Percentiles rank a stretch among this genome's conserved stretches.
phyloP scores from a whole-genome alignment of 2,888 invertebrate species.

The Nudaria mundana region DNA sequence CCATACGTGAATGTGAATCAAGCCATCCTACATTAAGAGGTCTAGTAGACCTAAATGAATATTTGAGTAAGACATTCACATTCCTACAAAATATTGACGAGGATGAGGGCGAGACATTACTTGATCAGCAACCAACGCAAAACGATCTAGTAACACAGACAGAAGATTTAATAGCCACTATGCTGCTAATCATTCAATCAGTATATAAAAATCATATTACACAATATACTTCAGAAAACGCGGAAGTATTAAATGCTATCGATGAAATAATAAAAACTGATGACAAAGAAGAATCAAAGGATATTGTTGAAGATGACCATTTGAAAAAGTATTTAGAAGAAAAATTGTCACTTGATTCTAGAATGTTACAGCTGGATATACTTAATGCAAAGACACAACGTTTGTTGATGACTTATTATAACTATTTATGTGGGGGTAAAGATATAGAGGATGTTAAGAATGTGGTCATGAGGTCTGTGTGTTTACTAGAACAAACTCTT shows the following conservation, averaged over 20 bases:
- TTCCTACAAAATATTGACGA: conserved; percentile 46
- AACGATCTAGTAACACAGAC: conserved; percentile 46
- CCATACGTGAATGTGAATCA: conserved; percentile 33
- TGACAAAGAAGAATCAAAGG: conserved; percentile 66
- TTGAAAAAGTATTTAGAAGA: conserved; percentile 84
- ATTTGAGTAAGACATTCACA: conserved; percentile 45
- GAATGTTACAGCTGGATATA: conserved; percentile 78
- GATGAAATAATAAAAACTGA: conserved; percentile 60
- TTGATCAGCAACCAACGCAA: conserved; percentile 4
- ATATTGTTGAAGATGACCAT: conserved; percentile 82
- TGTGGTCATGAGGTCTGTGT: conserved; percentile 75
- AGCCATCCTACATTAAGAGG: conserved; percentile 60
- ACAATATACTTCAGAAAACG: conserved; percentile 38
- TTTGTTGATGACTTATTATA: conserved; percentile 64
- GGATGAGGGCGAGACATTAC: conserved; percentile 26
- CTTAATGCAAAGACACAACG: conserved; percentile 62
- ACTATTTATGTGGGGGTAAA: conserved; percentile 51
- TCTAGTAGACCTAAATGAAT: conserved; percentile 44
- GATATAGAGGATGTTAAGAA: conserved; percentile 47
- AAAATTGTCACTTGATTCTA: conserved; percentile 82
- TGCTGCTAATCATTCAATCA: conserved; percentile 57
- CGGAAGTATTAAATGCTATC: conserved; percentile 58
- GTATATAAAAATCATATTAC: conserved; percentile 69
- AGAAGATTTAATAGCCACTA: conserved; percentile 63
- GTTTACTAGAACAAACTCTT: conserved; percentile 89